phyloP scores from a whole-genome alignment of 1,140 invertebrate genomes.

The Bemisia tabaci region DNA sequence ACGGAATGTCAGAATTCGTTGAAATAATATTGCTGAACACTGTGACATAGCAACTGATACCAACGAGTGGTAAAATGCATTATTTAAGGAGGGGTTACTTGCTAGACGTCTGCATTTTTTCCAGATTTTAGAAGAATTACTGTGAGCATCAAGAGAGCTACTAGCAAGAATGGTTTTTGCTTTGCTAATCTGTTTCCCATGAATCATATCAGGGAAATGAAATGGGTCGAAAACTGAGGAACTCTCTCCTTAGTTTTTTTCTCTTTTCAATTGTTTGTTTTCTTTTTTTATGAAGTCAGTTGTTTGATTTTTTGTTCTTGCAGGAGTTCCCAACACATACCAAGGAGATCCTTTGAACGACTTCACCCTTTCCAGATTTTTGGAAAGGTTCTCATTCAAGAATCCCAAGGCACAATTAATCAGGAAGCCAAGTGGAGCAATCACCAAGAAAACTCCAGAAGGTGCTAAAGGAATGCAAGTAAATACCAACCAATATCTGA shows the following conservation, averaged over 20 bases:
- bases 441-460: conserved; percentile 34
- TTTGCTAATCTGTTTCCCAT: too few species aligned
- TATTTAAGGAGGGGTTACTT: too few species aligned
- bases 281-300: too few species aligned
- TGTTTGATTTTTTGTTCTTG: conserved; percentile 20
- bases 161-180: too few species aligned
- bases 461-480: conserved; percentile 47
- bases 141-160: too few species aligned
- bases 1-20: too few species aligned
- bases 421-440: conserved; percentile 28
- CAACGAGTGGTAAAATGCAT: too few species aligned
- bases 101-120: too few species aligned
- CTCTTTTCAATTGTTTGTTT: conserved; percentile 11
- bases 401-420: conserved; percentile 66
- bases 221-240: conserved; percentile 4
- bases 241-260: conserved; percentile 6
- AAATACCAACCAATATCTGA: conserved; percentile 51
- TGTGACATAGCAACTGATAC: too few species aligned
- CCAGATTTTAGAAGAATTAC: too few species aligned
- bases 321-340: conserved; percentile 61
- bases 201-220: too few species aligned
- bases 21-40: too few species aligned
- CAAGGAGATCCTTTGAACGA: conserved; percentile 85
- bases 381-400: conserved; percentile 90
- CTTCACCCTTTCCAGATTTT: conserved; percentile 74